Base-by-base conservation (phyloP, 2,113 vertebrate genomes). In the Tupaia chinensis region DNA sequence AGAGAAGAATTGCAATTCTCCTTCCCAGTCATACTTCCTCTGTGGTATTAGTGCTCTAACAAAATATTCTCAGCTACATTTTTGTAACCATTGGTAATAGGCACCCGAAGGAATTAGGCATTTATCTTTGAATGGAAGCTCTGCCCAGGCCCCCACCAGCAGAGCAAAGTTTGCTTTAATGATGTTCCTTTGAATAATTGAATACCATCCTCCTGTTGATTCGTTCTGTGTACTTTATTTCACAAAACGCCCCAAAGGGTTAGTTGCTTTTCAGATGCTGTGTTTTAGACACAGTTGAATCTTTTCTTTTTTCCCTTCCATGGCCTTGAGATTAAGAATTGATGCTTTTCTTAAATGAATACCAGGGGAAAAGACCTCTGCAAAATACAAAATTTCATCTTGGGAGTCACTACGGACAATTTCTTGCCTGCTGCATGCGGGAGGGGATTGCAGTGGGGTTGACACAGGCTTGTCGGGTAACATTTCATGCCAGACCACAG, bases 291-390 rank as follows among this genome's bases (percentile, higher is more conserved):
- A 78, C 53, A 78, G 53, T 56, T 95, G 96, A 9, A 87, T 95
- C 7, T 95, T 92, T 96, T 95, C 87, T 60, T 90, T 97, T 91
- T 96, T 91, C 76, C 53, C 95, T 96, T 92, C 84, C n/a, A n/a
- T 77, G 63, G 90, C 93, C 87, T 81, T 92, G 73, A 95, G 91
- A 97, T 98, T 97, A 96, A 97, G 97, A 96, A 94, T 97, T 74
- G 74, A 73, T 81, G 87, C 87, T 97, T 93, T 97, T 95, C 97
- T 98, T 96, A 88, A 97, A 96, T 89, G 96, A 97, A 97, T 95
- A 95, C 80, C 95, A 85, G 91, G 93, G 93, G 94, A 61, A 95
- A 93, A 95, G 93, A 97, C 77, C 60, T 76, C 96, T 93, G 87
- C 86, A 86, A 98, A 96, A 96, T 98, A 97, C 58, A 54, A 27